Conservation (phyloP, 2,797 vertebrate genomes). For the Oreonectes daqikongensis region DNA sequence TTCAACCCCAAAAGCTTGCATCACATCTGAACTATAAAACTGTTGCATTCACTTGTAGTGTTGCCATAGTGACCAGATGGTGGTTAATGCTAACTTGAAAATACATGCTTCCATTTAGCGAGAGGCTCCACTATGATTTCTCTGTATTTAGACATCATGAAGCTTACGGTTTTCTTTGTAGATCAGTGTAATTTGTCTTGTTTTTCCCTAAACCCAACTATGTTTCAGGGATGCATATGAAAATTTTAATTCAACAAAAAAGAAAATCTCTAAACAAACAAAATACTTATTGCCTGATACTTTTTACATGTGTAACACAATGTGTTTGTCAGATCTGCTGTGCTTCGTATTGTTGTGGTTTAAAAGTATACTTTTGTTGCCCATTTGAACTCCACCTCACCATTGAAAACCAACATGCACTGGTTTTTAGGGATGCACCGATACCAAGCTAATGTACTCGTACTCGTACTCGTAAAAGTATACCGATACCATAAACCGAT, state of each 20-base stretch:
- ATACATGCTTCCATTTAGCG: slow-evolving; percentile 12
- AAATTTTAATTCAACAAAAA: not conserved
- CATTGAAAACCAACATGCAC: not conserved
- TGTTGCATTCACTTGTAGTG: slow-evolving; percentile 36
- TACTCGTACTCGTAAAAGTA: no score
- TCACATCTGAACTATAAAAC: slow-evolving; percentile 37
- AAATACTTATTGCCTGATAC: not conserved
- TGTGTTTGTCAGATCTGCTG: not conserved
- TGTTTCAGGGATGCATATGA: slow-evolving; percentile 8
- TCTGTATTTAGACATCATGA: slow-evolving; percentile 16
- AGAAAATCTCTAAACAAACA: not conserved
- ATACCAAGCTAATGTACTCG: no score
- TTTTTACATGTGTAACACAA: not conserved
- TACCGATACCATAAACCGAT: no score
- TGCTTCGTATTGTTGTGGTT: not conserved
- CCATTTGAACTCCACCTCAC: not conserved
- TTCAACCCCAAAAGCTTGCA: slow-evolving; percentile 44
- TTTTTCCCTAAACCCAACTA: not conserved
- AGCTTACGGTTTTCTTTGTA: slow-evolving; percentile 4
- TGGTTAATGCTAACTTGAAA: slow-evolving; percentile 44
- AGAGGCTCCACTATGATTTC: slow-evolving; percentile 13
- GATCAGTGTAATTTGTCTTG: not conserved
- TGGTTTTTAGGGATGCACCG: no score
- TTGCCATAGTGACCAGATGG: slow-evolving; percentile 50
- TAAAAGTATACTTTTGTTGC: not conserved